Base-by-base conservation (phyloP, 2,888 invertebrate genomes). In the Eudemis profundana region DNA sequence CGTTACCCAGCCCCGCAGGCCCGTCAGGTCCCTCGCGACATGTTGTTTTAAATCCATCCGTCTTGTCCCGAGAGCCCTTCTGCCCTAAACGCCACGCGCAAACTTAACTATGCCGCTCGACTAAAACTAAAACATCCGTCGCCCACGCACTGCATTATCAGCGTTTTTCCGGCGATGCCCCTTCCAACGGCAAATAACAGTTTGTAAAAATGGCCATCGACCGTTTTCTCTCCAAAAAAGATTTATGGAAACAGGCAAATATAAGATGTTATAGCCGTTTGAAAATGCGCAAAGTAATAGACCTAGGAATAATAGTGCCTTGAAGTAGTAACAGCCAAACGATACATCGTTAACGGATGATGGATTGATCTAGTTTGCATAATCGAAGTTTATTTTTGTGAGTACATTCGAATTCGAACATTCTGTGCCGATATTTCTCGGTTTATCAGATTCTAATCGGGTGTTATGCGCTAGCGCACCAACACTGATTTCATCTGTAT, bases 41-140 rank as follows among this genome's bases (percentile, higher is more conserved):
- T 29, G 65, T 65, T 60, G 59, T 65, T 65, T 59, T 65, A 64
- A 64, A 64, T 40, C 60, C 65, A 65, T 65, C 60, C 65, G 65
- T 65, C 60, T 65, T 65, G 44, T 50, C 57, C 46, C 46, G 42
- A 56, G 56, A 56, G 21, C 50, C 63, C 50, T n/a, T 56, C 57
- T 42, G 40, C 63, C 56, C 42, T 33, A 15, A 27, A 15, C 17
- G 36, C 27, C 14, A 12, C 23, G 33, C 33, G 36, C 61, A 36
- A 61, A 61, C 53, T 61, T 61, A 46, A 36, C 15, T 19, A 17
- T 40, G 19, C 19, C 23, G 36, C 36, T 29, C 57, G 19, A 19
- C 15, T 12, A 19, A 50, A 54, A 59, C 14, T 50, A 14, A 8
- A 44, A 23, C 56, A 42, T 33, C n/a, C 42, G 49, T 14, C n/a